Base-by-base conservation (phyloP, 2,113 vertebrate genomes). In the Zootoca vivipara region DNA sequence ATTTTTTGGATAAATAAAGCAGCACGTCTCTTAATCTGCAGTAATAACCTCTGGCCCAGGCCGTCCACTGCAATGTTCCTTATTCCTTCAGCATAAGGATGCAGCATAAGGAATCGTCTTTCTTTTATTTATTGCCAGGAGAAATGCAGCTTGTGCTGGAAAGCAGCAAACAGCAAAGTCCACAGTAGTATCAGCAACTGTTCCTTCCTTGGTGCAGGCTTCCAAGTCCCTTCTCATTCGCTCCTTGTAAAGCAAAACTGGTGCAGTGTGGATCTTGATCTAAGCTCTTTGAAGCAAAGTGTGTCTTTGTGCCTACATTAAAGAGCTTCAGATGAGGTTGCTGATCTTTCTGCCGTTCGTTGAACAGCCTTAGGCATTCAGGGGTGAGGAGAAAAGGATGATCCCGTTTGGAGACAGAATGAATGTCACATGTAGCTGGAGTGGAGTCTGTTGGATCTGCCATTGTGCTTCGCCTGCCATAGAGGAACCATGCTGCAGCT, bases 311-410 rank as follows among this genome's bases (percentile, higher is more conserved):
- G 33, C 30, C 12, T 46, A 28, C 91, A 82, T 78, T 83, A 42
- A 85, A 90, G 74, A 64, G 38, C 1, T 0, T 0, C 22, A 62
- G 40, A 79, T 62, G 42, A 56, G 24, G 67, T 1, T 0, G 52
- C 26, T 46, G 3, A 75, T 38, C 30, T 74, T 73, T 10, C 10
- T 24, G 58, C 72, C 82, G 74, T 33, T 58, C 7, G 24, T 24
- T 67, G 56, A 26, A 28, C 22, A 82, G 81, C 18, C 42, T 15
- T 78, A 30, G 46, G 78, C 26, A n/a, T 30, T 69, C 35, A 40
- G 80, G 10, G 16, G 79, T 20, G 24, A 33, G n/a, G 64, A 74
- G 82, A 78, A 78, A 30, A 73, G 20, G 85, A 8, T 6, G 89
- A 6, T 35, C 1, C 5, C 20, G 40, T 28, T 35, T 35, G 28